These are phyloP conservation scores for Phengaris arion DNA, from an alignment of 2,888 invertebrate species.

Conservation along the genomic window DNA sequence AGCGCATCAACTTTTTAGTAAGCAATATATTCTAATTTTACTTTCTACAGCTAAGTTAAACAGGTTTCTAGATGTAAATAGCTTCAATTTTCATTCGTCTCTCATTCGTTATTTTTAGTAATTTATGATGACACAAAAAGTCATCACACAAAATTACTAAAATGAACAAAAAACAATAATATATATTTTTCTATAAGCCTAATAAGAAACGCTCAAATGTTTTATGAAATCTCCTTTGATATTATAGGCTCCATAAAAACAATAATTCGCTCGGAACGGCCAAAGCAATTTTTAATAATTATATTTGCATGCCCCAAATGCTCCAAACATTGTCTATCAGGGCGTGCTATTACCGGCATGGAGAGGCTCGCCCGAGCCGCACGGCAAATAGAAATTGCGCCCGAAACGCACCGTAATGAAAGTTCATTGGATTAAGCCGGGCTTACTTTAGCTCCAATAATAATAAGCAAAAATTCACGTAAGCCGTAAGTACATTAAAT, in stretches of 20 bases:
- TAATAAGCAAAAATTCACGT: constrained; percentile 78
- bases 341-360: constrained; percentile 67
- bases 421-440: constrained; percentile 74
- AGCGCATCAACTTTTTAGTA: constrained; percentile 38
- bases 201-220: constrained; percentile 17
- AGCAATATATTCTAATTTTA: constrained; percentile 6
- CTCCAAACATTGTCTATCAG: constrained; percentile 56
- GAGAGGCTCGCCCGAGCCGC: constrained; percentile 63
- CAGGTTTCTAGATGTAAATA: background rate
- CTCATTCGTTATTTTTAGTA: background rate
- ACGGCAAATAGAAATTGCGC: constrained; percentile 68
- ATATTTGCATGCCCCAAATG: constrained; percentile 58
- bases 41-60: background rate
- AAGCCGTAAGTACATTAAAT: constrained; percentile 62
- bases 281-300: constrained; percentile 78
- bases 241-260: constrained; percentile 47
- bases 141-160: background rate
- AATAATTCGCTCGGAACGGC: constrained; percentile 57
- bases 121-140: too few relatives aligned
- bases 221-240: constrained; percentile 27
- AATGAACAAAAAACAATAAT: background rate
- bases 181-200: background rate
- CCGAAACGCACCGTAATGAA: constrained; percentile 72
- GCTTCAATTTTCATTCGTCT: background rate
- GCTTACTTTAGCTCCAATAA: constrained; percentile 70